phyloP scores from a whole-genome alignment of 2,113 vertebrate species.

The Narcine bancroftii region DNA sequence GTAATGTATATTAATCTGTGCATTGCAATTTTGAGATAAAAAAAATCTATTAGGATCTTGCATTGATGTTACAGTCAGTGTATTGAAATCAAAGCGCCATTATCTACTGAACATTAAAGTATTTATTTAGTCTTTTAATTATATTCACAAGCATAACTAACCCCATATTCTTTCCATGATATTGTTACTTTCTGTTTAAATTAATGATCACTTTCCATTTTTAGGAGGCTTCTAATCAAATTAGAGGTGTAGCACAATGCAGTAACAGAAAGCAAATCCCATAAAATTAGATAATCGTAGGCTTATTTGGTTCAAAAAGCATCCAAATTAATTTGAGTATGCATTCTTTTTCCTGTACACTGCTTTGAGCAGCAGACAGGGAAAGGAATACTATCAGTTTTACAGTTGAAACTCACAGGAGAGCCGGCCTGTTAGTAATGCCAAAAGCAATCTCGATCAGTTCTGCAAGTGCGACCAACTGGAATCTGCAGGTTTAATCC shows the following conservation, averaged over 20 bases:
- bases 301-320: slow-evolving; percentile 1
- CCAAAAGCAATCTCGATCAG: slow-evolving; percentile 27
- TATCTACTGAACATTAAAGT: slow-evolving; percentile 20
- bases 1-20: not conserved
- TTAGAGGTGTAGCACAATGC: not conserved
- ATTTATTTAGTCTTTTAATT: not conserved
- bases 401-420: not conserved
- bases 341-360: not conserved
- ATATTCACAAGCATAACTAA: not conserved
- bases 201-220: slow-evolving; percentile 17
- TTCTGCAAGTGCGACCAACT: slow-evolving; percentile 24
- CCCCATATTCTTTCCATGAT: not conserved
- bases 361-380: not conserved
- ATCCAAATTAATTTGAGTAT: slow-evolving; percentile 9
- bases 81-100: not conserved
- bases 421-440: not conserved
- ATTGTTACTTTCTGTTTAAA: slow-evolving; percentile 7
- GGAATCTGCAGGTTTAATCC: slow-evolving; percentile 25
- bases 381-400: not conserved
- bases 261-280: not conserved
- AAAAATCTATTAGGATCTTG: not conserved
- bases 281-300: slow-evolving; percentile 25
- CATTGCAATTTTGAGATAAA: not conserved
- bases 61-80: not conserved
- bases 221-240: not conserved